Conservation (phyloP, 2,888 invertebrate genomes). For the Agrypnus murinus region DNA sequence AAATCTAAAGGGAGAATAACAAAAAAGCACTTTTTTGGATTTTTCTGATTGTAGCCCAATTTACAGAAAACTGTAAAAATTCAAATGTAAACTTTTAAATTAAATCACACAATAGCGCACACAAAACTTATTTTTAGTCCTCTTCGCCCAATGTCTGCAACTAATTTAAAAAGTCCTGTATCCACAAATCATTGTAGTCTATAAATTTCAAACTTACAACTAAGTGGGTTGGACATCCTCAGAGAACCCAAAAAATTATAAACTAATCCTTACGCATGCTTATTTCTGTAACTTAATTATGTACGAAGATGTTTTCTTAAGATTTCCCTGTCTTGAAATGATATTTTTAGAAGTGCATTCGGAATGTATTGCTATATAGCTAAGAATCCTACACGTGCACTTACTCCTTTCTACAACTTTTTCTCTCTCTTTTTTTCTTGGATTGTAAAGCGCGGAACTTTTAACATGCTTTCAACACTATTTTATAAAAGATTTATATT, state of each 20-base stretch:
- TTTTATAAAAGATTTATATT: constrained; percentile 3
- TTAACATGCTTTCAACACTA: constrained; percentile 8
- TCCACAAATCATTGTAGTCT: neutral
- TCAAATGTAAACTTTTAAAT: too few species aligned
- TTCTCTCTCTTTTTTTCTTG: too few species aligned
- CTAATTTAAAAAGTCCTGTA: constrained; percentile 21
- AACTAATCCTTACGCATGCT: constrained; percentile 14
- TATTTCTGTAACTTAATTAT: constrained; percentile 24
- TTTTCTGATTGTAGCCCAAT: too few species aligned
- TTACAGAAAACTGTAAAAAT: too few species aligned
- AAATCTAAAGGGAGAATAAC: too few species aligned
- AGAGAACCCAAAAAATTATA: constrained; percentile 17
- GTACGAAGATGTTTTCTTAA: constrained; percentile 14
- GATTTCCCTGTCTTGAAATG: constrained; percentile 23
- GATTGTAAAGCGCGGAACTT: constrained; percentile 7
- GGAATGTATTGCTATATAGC: constrained; percentile 32
- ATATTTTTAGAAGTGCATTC: constrained; percentile 41
- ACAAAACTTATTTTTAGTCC: constrained; percentile 25
- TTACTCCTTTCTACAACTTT: constrained; percentile 19
- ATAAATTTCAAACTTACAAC: neutral
- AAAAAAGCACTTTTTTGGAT: too few species aligned
- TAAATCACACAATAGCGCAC: constrained; percentile 12
- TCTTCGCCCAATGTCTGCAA: constrained; percentile 16
- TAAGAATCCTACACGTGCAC: constrained; percentile 43
- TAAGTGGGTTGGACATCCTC: constrained; percentile 20